Percentiles rank a stretch among this genome's conserved stretches.
Evolutionary conservation across 2,888 invertebrate species (phyloP).

Genomic region (Corbicula japonica): DNA sequence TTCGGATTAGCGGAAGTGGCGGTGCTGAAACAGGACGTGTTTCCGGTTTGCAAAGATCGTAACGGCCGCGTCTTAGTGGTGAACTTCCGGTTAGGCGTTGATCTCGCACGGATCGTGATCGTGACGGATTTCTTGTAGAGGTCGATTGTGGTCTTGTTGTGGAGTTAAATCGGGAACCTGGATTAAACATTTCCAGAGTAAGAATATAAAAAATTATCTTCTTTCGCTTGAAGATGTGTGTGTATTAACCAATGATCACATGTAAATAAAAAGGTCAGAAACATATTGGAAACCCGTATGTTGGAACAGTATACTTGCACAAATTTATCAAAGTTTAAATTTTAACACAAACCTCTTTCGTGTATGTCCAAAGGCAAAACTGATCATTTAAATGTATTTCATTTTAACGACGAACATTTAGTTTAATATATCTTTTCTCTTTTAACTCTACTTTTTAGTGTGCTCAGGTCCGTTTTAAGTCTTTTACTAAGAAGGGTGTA

Average conservation of each 20-base stretch:
- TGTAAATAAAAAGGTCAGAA: not conserved
- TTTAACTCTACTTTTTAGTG: not conserved
- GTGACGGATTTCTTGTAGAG: not conserved
- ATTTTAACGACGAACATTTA: not conserved
- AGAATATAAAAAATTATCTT: not conserved
- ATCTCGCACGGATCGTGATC: not conserved
- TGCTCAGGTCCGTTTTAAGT: too few relatives aligned
- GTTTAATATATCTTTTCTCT: not conserved
- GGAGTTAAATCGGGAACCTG: slow-evolving; percentile 16
- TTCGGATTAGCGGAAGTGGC: too few relatives aligned
- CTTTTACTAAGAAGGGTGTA: too few relatives aligned
- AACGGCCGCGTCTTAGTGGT: not conserved
- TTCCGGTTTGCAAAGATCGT: not conserved
- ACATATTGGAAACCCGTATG: too few relatives aligned
- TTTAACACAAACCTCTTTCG: not conserved
- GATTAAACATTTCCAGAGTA: not conserved
- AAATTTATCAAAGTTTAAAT: not conserved
- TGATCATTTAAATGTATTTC: not conserved
- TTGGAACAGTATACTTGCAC: not conserved
- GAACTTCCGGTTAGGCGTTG: not conserved
- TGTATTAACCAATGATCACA: not conserved
- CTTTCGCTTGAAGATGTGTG: not conserved
- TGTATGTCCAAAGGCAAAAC: not conserved
- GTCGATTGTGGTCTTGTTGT: too few relatives aligned
- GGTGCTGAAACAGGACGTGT: too few relatives aligned